Evolutionary conservation across 2,797 vertebrate genomes (phyloP).

Genomic region (Synaphobranchus kaupii): DNA sequence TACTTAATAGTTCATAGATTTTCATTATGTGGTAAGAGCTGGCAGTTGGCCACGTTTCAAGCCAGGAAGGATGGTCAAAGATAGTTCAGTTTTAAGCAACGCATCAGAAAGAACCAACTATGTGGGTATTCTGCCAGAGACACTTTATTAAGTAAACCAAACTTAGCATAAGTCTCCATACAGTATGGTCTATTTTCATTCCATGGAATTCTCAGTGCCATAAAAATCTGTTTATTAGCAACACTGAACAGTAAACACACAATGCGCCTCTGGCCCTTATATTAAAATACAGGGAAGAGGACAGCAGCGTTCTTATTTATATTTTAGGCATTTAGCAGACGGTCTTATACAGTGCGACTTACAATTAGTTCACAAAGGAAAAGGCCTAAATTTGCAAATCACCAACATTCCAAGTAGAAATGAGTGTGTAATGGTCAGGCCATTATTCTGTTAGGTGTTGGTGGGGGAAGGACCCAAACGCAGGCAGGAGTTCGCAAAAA

Average conservation of each 20-base stretch:
- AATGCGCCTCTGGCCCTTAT: background rate
- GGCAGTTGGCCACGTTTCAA: background rate
- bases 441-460: too few relatives aligned
- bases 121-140: background rate
- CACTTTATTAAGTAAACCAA: conserved; percentile 10
- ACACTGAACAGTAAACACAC: background rate
- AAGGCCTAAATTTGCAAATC: too few relatives aligned
- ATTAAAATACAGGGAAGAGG: background rate
- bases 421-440: too few relatives aligned
- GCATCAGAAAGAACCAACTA: background rate
- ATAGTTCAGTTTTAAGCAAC: background rate
- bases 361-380: too few relatives aligned
- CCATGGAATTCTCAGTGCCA: background rate
- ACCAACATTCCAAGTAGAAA: too few relatives aligned
- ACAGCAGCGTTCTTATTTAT: background rate
- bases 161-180: background rate
- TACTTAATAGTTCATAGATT: background rate
- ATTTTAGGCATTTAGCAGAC: too few relatives aligned
- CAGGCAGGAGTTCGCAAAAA: too few relatives aligned
- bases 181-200: background rate
- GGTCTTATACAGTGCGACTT: too few relatives aligned
- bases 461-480: too few relatives aligned
- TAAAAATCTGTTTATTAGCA: conserved; percentile 5
- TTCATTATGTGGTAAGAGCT: background rate
- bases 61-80: background rate